Conservation (phyloP, 2,113 vertebrate genomes). For the Dendrocopos noguchii region DNA sequence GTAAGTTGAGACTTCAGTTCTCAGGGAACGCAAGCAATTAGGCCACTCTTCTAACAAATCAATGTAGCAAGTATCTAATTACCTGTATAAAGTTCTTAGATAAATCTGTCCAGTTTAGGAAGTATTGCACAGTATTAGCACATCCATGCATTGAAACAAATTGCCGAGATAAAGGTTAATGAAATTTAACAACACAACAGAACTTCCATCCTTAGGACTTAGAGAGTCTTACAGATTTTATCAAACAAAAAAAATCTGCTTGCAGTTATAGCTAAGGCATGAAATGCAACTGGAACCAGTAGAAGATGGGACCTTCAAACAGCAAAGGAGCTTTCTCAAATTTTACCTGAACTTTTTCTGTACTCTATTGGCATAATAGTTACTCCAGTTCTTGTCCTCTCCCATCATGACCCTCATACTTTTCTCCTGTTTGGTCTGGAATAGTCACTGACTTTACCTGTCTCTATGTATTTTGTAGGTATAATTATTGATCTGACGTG, state of each 20-base stretch:
- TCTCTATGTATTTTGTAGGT: not conserved
- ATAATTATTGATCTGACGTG: not conserved
- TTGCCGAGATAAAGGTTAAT: not conserved
- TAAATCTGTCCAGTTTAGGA: not conserved
- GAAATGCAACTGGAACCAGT: not conserved
- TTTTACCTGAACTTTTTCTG: not conserved
- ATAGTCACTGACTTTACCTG: not conserved
- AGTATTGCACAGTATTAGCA: not conserved
- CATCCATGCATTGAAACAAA: not conserved
- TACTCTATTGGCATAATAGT: not conserved
- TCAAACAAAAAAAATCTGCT: not conserved
- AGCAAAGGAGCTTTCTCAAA: not conserved
- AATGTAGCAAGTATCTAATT: not conserved
- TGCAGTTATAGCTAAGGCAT: not conserved
- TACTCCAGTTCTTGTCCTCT: not conserved
- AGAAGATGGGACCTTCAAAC: not conserved
- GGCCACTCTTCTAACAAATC: not conserved
- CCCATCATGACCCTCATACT: not conserved
- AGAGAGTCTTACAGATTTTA: not conserved
- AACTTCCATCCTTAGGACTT: not conserved
- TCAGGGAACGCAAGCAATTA: not conserved
- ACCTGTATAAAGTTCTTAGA: not conserved
- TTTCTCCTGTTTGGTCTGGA: not conserved
- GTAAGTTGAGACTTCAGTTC: not conserved
- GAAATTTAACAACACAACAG: not conserved